Percentiles rank a stretch among this genome's conserved stretches.
Evolutionary conservation across 2,888 invertebrate genomes (phyloP).

Genomic region (Cremastobaeus sp.): DNA sequence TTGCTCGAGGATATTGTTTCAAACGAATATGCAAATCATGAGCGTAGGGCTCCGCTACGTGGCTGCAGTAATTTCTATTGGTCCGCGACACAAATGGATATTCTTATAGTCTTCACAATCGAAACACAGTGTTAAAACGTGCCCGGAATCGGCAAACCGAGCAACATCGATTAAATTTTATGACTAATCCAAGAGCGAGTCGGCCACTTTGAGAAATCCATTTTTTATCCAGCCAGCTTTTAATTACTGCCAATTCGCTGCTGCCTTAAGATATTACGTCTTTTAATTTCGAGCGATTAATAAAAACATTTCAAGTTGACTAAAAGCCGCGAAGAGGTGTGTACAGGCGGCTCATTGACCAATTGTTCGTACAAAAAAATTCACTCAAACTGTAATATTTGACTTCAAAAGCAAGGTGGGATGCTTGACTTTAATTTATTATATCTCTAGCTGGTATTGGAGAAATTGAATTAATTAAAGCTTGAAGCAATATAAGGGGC

Average conservation of each 20-base stretch:
- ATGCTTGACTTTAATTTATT: constrained; percentile 55
- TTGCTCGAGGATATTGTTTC: constrained; percentile 76
- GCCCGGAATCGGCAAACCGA: constrained; percentile 66
- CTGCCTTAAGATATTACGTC: no score
- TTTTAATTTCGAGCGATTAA: no score
- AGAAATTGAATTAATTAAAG: constrained; percentile 70
- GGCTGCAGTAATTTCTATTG: constrained; percentile 74
- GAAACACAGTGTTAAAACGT: constrained; percentile 72
- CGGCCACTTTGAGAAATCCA: constrained; percentile 22
- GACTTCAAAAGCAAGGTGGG: constrained; percentile 48
- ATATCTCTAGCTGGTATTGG: constrained; percentile 60
- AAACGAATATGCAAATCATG: constrained; percentile 79
- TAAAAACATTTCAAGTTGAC: no score
- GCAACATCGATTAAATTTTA: constrained; percentile 46
- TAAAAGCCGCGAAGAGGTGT: no score
- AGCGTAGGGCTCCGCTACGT: constrained; percentile 66
- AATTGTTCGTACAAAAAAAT: constrained; percentile 24
- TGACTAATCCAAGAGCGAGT: constrained; percentile 30
- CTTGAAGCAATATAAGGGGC: constrained; percentile 62
- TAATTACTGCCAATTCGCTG: constrained; percentile 5
- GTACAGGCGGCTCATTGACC: no score
- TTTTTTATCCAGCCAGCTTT: constrained; percentile 27
- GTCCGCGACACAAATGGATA: constrained; percentile 71
- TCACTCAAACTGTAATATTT: constrained; percentile 43
- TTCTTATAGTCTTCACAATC: constrained; percentile 68